Evolutionary conservation across 2,797 vertebrate genomes (phyloP).

Genomic region (Oreonectes daqikongensis): DNA sequence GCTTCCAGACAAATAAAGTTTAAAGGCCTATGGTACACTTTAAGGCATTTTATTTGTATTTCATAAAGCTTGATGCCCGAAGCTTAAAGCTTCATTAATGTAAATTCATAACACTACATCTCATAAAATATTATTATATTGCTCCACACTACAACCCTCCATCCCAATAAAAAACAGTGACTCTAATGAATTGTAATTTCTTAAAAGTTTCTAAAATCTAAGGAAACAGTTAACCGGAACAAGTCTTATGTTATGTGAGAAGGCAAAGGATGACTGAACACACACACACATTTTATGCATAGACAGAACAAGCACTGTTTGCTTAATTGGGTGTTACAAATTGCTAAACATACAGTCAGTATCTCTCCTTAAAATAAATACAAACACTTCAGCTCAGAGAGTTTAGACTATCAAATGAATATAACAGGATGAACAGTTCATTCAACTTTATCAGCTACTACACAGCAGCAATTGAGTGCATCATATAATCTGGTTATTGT

Average conservation of each 20-base stretch:
- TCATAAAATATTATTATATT: too few relatives aligned
- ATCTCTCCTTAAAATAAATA: conserved; percentile 20
- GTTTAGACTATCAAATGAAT: neutral
- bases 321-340: conserved; percentile 38
- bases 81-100: too few relatives aligned
- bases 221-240: neutral
- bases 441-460: neutral
- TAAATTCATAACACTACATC: neutral
- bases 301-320: conserved; percentile 35
- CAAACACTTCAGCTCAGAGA: neutral
- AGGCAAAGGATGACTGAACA: neutral
- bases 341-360: neutral
- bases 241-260: neutral
- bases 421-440: conserved; percentile 4
- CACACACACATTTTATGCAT: neutral
- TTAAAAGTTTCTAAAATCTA: neutral
- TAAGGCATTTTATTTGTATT: too few relatives aligned
- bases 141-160: too few relatives aligned
- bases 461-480: neutral
- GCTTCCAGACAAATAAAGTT: too few relatives aligned
- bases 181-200: too few relatives aligned
- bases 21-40: too few relatives aligned
- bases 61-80: too few relatives aligned
- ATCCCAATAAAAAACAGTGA: too few relatives aligned
- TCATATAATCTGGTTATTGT: neutral